Evolutionary conservation across 1,140 invertebrate genomes (phyloP), one percentile per base, ranked within the genome.

Genomic region (Heliothis virescens): DNA sequence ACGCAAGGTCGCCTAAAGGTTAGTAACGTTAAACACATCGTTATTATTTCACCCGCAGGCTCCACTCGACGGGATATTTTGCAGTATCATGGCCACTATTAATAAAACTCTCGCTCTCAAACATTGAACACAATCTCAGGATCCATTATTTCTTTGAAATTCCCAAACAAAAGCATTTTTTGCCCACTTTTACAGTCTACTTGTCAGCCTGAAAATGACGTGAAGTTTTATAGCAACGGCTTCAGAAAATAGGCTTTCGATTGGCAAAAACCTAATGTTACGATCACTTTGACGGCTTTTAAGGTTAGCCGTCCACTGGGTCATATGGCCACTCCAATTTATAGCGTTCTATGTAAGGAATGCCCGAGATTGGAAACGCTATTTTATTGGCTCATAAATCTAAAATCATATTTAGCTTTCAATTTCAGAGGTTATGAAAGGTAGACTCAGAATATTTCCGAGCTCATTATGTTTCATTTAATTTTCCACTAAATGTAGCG

Each of bases 161-260:
- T 72, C 16, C 29, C 69, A 55, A 72, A 72, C 52, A 55, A 67
- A 65, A 72, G 69, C 26, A 72, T 72, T 72, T 48, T 72, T 72
- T 57, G n/a, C 52, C 3, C 52, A 53, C 48, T 13, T 71, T 71
- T 71, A 52, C 48, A 67, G 67, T 52, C 65, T 34, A 62, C 26
- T 62, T 67, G n/a, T 67, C 3, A 21, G 41, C 41, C 41, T 57
- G 52, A 41, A 55, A 55, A 57, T 72, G 52, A 41, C 52, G 26
- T 72, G 69, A 55, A 57, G 26, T 55, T 55, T 72, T 72, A 55
- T 72, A 12, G 52, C n/a, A 11, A 10, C 34, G 50, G 10, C 69
- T 72, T 72, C 53, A 72, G 69, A 72, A 48, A 52, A 57, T 72
- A 50, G 69, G 69, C 52, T 34, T 57, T 41, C 69, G 50, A 72